Evolutionary conservation across 2,888 invertebrate genomes (phyloP), one percentile per base, ranked within the genome.

Genomic region (Acrobasis consociella): DNA sequence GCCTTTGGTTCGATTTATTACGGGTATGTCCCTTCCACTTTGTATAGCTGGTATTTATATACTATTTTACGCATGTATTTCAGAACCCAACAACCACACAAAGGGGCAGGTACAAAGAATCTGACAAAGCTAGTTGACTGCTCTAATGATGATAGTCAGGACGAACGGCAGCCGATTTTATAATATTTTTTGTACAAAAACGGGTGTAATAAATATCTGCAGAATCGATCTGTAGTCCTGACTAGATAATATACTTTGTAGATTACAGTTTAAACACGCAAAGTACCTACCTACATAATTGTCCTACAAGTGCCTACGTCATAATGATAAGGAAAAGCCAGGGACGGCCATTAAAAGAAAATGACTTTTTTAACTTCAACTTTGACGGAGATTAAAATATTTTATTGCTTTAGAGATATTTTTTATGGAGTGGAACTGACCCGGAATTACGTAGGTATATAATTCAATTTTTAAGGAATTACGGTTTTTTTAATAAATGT

Each of bases 241-340:
- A 8, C 16, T 50, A 31, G 5, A 31, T 31, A 31, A 8, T 31
- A 22, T 49, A 15, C 37, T 59, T 49, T 49, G 58, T 59, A 59
- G 13, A 59, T 49, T 15, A 38, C 49, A 56, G 42, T 56, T 17
- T 38, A 55, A 55, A 67, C 81, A 82, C 74, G 80, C 82, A 71
- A 64, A 72, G 71, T 2, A 22, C 22, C 22, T 22, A 22, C 22
- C 22, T 22, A 22, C 3, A 22, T 76, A 76, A 83, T 80, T 80
- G 74, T 73, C 63, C 69, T 67, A 66, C 69, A 69, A 67, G 74
- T 3, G 46, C 55, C 72, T 67, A 80, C 82, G 80, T 82, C 80
- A 85, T 75, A 81, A 81, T 81, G 70, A 77, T 75, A 70, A 77
- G 77, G 77, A 80, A 85, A 81, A 77, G 60, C 64, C 65, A 67